These are phyloP conservation scores for Coelopa pilipes DNA, from an alignment of 2,888 invertebrate species.

Conservation along the genomic window DNA sequence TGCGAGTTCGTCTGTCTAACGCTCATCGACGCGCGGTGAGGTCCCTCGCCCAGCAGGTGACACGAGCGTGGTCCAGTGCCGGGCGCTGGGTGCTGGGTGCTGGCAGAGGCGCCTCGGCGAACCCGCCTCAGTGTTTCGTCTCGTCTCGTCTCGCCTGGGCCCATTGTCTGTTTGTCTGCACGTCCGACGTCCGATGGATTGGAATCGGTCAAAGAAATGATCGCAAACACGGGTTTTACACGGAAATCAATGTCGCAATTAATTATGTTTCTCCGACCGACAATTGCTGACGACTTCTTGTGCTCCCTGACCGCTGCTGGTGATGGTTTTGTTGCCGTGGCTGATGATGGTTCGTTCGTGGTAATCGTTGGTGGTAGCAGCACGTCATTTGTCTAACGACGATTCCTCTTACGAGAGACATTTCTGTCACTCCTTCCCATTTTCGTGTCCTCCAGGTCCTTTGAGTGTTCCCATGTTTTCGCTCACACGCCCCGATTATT, in stretches of 20 bases:
- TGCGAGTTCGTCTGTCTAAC: too few species aligned
- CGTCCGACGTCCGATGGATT: too few species aligned
- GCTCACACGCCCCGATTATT: neutral
- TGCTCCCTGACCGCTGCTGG: neutral
- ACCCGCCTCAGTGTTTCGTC: slow-evolving; percentile 5
- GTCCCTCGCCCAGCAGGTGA: slow-evolving; percentile 26
- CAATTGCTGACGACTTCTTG: neutral
- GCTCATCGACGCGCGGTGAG: too few species aligned
- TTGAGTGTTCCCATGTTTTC: neutral
- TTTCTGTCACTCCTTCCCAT: neutral
- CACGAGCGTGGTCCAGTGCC: neutral
- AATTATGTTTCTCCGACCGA: slow-evolving; percentile 19
- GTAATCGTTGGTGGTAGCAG: neutral
- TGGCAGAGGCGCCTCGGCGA: slow-evolving; percentile 21
- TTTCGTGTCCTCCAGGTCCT: neutral
- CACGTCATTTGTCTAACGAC: neutral
- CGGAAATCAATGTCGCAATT: slow-evolving; percentile 34
- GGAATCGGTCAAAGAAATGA: slow-evolving; percentile 1
- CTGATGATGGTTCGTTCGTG: neutral
- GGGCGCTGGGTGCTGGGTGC: neutral
- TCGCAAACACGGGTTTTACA: slow-evolving; percentile 14
- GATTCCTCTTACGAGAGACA: neutral
- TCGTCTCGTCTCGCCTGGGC: neutral
- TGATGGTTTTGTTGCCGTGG: neutral
- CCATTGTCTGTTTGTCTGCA: too few species aligned